phyloP scores from a whole-genome alignment of 2,113 vertebrate genomes.

The Clarias batrachus region DNA sequence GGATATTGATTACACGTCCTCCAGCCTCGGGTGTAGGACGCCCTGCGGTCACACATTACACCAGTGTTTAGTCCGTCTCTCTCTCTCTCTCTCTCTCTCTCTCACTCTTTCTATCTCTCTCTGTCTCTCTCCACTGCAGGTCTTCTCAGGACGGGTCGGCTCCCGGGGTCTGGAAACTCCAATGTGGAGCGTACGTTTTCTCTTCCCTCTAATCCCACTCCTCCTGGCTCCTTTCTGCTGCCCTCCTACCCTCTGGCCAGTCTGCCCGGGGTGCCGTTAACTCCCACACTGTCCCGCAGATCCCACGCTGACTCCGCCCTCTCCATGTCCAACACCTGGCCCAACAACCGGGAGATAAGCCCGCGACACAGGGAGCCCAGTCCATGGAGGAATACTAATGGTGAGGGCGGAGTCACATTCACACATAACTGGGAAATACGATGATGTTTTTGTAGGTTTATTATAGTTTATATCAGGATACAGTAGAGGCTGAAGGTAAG shows the following conservation, averaged over 20 bases:
- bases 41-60: neutral
- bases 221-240: constrained; percentile 76
- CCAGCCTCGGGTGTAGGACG: neutral
- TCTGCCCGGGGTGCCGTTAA: constrained; percentile 71
- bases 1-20: neutral
- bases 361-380: constrained; percentile 61
- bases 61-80: too few species aligned
- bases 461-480: neutral
- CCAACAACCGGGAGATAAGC: constrained; percentile 75
- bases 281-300: constrained; percentile 67
- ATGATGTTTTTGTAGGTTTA: neutral
- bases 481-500: neutral
- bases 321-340: constrained; percentile 88
- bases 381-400: constrained; percentile 69
- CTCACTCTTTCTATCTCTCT: too few species aligned
- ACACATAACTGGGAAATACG: neutral
- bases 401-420: constrained; percentile 50
- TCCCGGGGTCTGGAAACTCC: constrained; percentile 67
- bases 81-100: too few species aligned
- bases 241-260: constrained; percentile 80
- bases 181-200: constrained; percentile 71
- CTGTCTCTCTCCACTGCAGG: constrained; percentile 49
- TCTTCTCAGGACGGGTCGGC: constrained; percentile 67
- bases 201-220: constrained; percentile 64
- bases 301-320: constrained; percentile 68